Evolutionary conservation across 2,888 invertebrate genomes (phyloP).

Genomic region (Cantharis nigra): DNA sequence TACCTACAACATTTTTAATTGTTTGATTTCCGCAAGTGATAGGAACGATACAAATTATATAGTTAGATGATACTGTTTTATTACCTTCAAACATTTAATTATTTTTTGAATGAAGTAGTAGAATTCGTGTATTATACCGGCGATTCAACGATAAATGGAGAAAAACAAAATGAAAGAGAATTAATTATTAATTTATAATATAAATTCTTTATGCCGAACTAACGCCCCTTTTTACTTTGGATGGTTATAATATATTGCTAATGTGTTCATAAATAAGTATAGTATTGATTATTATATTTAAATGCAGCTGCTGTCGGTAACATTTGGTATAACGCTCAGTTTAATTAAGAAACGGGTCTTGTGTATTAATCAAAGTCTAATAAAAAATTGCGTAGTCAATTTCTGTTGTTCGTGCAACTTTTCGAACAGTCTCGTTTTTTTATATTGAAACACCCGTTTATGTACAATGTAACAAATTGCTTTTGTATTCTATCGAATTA

Average conservation of each 20-base stretch:
- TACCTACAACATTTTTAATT: background rate
- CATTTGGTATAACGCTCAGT: slow-evolving; percentile 28
- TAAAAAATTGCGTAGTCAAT: slow-evolving; percentile 23
- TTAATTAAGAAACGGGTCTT: slow-evolving; percentile 28
- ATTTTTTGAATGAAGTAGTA: background rate
- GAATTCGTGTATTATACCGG: background rate
- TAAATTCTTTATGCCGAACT: slow-evolving; percentile 19
- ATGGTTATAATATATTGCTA: slow-evolving; percentile 31
- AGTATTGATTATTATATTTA: slow-evolving; percentile 33
- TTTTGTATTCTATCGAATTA: background rate
- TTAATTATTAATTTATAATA: slow-evolving; percentile 10
- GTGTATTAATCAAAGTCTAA: slow-evolving; percentile 27
- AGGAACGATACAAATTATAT: background rate
- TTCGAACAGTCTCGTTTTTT: background rate
- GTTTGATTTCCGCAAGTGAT: background rate
- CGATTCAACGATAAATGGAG: background rate
- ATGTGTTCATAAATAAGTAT: slow-evolving; percentile 31
- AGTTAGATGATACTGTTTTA: background rate
- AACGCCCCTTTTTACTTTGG: slow-evolving; percentile 10
- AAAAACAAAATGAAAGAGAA: background rate
- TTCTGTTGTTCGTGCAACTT: background rate
- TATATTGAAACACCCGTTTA: background rate
- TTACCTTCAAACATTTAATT: background rate
- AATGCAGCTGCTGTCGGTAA: slow-evolving; percentile 32
- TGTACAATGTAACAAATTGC: background rate